phyloP scores from a whole-genome alignment of 2,113 vertebrate genomes.

The Gopherus flavomarginatus region DNA sequence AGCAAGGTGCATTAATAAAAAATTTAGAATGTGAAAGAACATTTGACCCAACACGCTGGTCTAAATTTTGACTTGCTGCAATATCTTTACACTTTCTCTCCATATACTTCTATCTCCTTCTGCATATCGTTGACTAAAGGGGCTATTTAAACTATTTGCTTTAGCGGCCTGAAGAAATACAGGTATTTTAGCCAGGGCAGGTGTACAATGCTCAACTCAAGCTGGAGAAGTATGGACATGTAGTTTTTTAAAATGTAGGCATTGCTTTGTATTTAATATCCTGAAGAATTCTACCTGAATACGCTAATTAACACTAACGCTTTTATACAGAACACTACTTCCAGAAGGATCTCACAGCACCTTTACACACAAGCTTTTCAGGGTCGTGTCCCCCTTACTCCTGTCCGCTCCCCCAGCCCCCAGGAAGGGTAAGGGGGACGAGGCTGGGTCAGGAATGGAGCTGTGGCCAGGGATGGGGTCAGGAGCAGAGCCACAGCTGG shows the following conservation, averaged over 20 bases:
- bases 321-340: background rate
- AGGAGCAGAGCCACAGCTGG: too few relatives aligned
- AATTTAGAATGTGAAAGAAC: background rate
- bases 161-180: background rate
- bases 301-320: background rate
- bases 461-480: too few relatives aligned
- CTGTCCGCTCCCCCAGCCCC: too few relatives aligned
- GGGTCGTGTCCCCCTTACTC: too few relatives aligned
- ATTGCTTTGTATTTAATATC: background rate
- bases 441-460: too few relatives aligned
- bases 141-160: background rate
- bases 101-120: background rate
- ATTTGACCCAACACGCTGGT: fast-evolving
- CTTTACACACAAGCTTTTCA: background rate
- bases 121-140: background rate
- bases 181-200: background rate
- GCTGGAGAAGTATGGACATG: background rate
- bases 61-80: background rate
- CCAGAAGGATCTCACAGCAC: background rate
- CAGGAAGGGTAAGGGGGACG: too few relatives aligned
- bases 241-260: background rate
- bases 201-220: background rate
- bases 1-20: background rate
- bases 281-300: background rate
- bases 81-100: background rate